phyloP scores from a whole-genome alignment of 2,888 invertebrate genomes.

The Argyra leucocephala region DNA sequence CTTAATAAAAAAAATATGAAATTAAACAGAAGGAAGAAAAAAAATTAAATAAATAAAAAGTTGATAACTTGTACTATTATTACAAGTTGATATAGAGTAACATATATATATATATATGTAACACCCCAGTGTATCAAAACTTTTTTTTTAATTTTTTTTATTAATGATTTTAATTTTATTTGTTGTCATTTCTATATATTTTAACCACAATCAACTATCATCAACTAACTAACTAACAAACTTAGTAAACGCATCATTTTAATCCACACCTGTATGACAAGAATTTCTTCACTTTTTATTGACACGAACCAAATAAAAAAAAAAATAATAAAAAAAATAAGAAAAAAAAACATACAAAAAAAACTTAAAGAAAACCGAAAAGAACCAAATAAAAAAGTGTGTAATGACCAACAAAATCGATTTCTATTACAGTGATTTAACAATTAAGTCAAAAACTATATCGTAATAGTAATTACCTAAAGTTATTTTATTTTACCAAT shows the following conservation, averaged over 20 bases:
- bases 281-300: constrained; percentile 1
- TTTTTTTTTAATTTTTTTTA: too few relatives aligned
- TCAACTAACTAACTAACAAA: too few relatives aligned
- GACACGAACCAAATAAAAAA: neutral
- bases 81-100: too few relatives aligned
- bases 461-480: too few relatives aligned
- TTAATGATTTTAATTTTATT: too few relatives aligned
- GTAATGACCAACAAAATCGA: neutral
- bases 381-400: neutral
- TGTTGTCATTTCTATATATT: too few relatives aligned
- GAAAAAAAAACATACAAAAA: neutral
- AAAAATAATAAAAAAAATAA: neutral
- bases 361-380: neutral
- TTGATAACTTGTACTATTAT: too few relatives aligned
- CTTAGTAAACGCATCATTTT: neutral
- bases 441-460: too few relatives aligned
- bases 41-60: neutral
- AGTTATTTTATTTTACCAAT: too few relatives aligned
- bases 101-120: too few relatives aligned
- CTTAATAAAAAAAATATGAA: neutral
- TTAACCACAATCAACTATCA: too few relatives aligned
- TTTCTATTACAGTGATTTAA: neutral
- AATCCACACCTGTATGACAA: constrained; percentile 6
- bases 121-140: too few relatives aligned
- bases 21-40: neutral